These are phyloP conservation scores for Sepioteuthis lessoniana DNA, from an alignment of 2,888 invertebrate genomes.

Conservation along the genomic window DNA sequence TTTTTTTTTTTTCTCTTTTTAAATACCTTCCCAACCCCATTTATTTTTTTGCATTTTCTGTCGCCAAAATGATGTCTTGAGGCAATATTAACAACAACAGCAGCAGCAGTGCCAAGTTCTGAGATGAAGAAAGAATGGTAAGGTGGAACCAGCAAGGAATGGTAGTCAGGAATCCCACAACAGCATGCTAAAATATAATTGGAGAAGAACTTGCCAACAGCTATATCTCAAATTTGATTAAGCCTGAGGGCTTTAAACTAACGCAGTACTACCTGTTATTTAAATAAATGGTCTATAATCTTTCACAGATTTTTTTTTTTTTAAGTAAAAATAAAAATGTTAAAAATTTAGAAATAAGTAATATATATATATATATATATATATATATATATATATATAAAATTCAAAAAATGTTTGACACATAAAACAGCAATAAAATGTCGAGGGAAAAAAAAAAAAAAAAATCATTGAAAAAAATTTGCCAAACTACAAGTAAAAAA, in stretches of 20 bases:
- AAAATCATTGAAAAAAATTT: too few relatives aligned
- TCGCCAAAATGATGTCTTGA: slow-evolving; percentile 35
- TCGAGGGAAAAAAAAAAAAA: too few relatives aligned
- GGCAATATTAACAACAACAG: slow-evolving; percentile 15
- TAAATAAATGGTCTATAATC: slow-evolving; percentile 44
- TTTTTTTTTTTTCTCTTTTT: background rate
- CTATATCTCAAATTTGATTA: slow-evolving; percentile 45
- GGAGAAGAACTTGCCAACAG: slow-evolving; percentile 42
- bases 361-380: too few relatives aligned
- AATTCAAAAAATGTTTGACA: too few relatives aligned
- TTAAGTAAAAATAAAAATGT: too few relatives aligned
- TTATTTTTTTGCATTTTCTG: background rate
- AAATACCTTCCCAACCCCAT: background rate
- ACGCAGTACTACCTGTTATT: slow-evolving; percentile 26
- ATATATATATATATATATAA: too few relatives aligned
- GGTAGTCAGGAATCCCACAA: background rate
- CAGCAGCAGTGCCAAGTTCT: background rate
- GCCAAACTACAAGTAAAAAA: too few relatives aligned
- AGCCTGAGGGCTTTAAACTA: slow-evolving; percentile 38
- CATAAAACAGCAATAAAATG: too few relatives aligned
- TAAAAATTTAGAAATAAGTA: too few relatives aligned
- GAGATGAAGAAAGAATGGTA: background rate
- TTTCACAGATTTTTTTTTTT: background rate
- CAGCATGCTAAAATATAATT: slow-evolving; percentile 40
- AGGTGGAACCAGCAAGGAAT: background rate